Conservation (phyloP, 1,140 invertebrate species). For the Phortica variegata region DNA sequence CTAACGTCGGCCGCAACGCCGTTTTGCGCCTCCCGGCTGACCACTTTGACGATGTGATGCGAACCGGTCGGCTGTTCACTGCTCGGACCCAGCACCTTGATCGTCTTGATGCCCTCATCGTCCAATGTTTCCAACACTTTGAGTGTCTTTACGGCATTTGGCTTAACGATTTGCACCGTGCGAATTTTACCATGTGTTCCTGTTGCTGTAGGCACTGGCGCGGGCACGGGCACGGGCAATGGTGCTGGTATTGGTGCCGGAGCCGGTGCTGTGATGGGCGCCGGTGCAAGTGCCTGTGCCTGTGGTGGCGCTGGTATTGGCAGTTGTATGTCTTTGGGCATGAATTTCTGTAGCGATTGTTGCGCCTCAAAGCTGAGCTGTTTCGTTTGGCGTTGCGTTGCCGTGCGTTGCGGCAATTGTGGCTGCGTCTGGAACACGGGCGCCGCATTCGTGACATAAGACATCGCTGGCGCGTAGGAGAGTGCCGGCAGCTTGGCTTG, state of each 20-base stretch:
- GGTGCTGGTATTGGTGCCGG: constrained; percentile 12
- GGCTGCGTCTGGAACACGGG: constrained; percentile 13
- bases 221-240: constrained; percentile 1
- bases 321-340: constrained; percentile 45
- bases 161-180: constrained; percentile 45
- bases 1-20: constrained; percentile 18
- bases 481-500: constrained; percentile 35
- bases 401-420: too few relatives aligned
- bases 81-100: constrained; percentile 41
- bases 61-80: constrained; percentile 38
- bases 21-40: constrained; percentile 31
- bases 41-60: constrained; percentile 40
- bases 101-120: constrained; percentile 40
- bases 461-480: constrained; percentile 44
- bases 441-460: constrained; percentile 23
- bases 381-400: too few relatives aligned
- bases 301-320: constrained; percentile 26
- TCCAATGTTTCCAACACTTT: constrained; percentile 41
- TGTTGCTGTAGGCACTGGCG: constrained; percentile 20
- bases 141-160: constrained; percentile 32
- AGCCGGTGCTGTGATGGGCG: constrained; percentile 12
- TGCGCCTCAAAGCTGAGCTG: constrained; percentile 26
- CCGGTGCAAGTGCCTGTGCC: background rate
- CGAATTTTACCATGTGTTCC: constrained; percentile 20
- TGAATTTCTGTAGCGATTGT: constrained; percentile 42